Evolutionary conservation across 1,140 invertebrate genomes (phyloP).

Genomic region (Heliconius eleuchia): DNA sequence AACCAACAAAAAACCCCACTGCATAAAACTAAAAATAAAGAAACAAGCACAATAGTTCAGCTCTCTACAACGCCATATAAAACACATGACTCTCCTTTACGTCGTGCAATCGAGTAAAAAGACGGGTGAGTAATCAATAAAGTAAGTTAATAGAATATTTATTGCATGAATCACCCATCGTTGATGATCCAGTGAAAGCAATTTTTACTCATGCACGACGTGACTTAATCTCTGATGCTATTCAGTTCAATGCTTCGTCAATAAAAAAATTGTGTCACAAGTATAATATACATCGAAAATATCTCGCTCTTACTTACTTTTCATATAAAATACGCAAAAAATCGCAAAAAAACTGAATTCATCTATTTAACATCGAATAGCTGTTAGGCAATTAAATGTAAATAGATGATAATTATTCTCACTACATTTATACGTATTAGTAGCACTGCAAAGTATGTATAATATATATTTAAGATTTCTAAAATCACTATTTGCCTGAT

Average conservation of each 20-base stretch:
- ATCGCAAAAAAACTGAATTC: neutral
- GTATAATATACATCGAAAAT: neutral
- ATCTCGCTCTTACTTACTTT: neutral
- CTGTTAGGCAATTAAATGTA: neutral
- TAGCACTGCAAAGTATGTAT: neutral
- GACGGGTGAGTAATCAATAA: neutral
- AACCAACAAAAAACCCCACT: no score
- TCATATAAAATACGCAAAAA: neutral
- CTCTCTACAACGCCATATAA: no score
- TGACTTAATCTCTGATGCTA: constrained; percentile 35
- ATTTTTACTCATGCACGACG: constrained; percentile 26
- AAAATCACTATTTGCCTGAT: neutral
- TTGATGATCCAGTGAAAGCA: constrained; percentile 30
- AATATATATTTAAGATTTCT: neutral
- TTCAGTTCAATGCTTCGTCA: neutral
- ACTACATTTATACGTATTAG: neutral
- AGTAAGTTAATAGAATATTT: constrained; percentile 18
- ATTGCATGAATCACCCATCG: neutral
- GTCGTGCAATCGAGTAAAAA: neutral
- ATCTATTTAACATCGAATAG: neutral
- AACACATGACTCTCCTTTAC: no score
- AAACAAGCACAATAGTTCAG: no score
- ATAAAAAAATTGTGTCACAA: neutral
- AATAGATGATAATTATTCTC: neutral
- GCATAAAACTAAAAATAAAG: no score